Conservation (phyloP, 1,140 invertebrate genomes). For the Chlorops oryzae region DNA sequence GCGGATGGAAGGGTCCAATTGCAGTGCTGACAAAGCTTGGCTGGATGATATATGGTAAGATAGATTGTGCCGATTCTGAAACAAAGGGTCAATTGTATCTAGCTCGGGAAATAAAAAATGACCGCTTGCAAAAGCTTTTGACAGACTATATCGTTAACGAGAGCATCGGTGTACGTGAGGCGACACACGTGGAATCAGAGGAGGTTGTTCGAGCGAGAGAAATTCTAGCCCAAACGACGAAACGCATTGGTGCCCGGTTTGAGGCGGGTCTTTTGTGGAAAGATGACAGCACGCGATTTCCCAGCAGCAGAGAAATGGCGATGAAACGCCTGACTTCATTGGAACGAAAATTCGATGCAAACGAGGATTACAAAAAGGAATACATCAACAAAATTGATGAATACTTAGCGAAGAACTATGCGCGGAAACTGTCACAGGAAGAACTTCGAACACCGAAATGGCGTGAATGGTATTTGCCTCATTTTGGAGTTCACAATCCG, state of each 20-base stretch:
- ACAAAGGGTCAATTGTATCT: too few relatives aligned
- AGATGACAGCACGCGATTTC: neutral
- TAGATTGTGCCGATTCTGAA: too few relatives aligned
- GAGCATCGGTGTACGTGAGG: too few relatives aligned
- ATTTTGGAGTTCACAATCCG: conserved; percentile 25
- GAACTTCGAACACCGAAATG: neutral
- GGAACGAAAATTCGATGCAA: conserved; percentile 7
- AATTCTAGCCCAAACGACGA: neutral
- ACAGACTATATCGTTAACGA: too few relatives aligned
- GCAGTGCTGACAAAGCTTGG: too few relatives aligned
- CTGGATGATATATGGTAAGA: too few relatives aligned
- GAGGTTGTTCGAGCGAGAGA: neutral
- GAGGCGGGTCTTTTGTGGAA: conserved; percentile 6
- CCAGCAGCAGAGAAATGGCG: conserved; percentile 1
- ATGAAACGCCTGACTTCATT: neutral
- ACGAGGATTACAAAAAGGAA: neutral
- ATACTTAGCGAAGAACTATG: conserved; percentile 11
- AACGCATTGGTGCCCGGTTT: neutral
- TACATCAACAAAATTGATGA: too few relatives aligned
- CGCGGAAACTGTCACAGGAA: neutral
- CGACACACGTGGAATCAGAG: too few relatives aligned
- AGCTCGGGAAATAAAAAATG: too few relatives aligned
- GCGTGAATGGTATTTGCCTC: conserved; percentile 31
- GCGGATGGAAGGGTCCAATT: too few relatives aligned
- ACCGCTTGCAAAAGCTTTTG: too few relatives aligned